Evolutionary conservation across 2,888 invertebrate species (phyloP).

Genomic region (Asteroscopus sphinx): DNA sequence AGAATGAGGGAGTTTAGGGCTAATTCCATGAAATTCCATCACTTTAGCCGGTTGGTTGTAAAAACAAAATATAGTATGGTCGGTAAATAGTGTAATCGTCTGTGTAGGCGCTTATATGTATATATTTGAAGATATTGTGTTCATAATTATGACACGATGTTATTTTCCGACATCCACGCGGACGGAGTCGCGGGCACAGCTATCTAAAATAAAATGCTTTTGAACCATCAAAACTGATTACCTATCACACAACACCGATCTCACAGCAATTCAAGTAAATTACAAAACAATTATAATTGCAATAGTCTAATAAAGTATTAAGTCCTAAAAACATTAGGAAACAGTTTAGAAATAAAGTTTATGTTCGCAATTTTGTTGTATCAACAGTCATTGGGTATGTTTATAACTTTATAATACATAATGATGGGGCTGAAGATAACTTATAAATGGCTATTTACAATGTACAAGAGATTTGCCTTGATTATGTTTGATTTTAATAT

Average conservation of each 20-base stretch:
- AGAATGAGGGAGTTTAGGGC: no score
- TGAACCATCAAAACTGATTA: background rate
- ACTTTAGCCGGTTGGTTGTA: no score
- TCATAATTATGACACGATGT: no score
- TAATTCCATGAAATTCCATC: no score
- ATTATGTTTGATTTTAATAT: slow-evolving; percentile 37
- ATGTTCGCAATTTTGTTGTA: slow-evolving; percentile 61
- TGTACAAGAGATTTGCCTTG: slow-evolving; percentile 27
- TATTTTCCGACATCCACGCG: no score
- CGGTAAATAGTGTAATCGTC: no score
- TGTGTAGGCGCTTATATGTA: no score
- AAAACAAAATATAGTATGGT: no score
- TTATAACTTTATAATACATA: slow-evolving; percentile 79
- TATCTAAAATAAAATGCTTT: background rate
- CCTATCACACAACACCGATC: slow-evolving; percentile 1
- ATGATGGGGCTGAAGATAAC: slow-evolving; percentile 67
- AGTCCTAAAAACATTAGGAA: slow-evolving; percentile 12
- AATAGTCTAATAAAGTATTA: slow-evolving; percentile 9
- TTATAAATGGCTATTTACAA: slow-evolving; percentile 62
- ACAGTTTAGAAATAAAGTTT: slow-evolving; percentile 43
- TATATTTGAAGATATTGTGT: no score
- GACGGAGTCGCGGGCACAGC: no score
- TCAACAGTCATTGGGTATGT: slow-evolving; percentile 53
- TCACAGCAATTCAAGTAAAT: slow-evolving; percentile 4
- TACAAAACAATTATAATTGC: slow-evolving; percentile 8